Conservation (phyloP, 1,140 invertebrate species). For the Maniola jurtina region DNA sequence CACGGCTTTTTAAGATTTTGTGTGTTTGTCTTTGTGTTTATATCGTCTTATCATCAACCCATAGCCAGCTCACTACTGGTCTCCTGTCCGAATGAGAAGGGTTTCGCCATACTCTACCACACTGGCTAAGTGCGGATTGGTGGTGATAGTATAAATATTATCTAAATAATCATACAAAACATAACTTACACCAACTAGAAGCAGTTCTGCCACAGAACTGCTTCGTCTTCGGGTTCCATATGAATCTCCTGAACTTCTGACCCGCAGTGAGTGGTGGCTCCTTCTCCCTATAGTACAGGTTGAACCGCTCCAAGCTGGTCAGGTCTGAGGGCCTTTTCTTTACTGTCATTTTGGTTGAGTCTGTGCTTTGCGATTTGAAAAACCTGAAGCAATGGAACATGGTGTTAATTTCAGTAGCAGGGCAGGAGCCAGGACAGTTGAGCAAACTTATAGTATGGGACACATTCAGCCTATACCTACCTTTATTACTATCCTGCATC, state of each 20-base stretch:
- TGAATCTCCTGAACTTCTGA: conserved; percentile 81
- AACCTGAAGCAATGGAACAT: not conserved
- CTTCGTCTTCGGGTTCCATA: conserved; percentile 84
- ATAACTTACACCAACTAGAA: conserved; percentile 86
- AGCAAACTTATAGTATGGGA: not conserved
- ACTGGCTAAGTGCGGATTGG: no score
- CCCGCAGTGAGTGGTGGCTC: conserved; percentile 78
- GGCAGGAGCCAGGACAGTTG: not conserved
- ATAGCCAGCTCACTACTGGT: no score
- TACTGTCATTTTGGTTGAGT: conserved; percentile 50
- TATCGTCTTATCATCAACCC: no score
- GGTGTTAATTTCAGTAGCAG: not conserved
- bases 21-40: no score
- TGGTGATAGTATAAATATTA: no score
- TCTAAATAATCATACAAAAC: not conserved
- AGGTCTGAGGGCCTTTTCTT: conserved; percentile 74
- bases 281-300: conserved; percentile 81
- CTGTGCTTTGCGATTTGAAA: not conserved
- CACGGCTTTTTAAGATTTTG: no score
- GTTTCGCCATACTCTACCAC: no score
- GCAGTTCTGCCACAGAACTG: conserved; percentile 84
- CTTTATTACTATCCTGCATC: no score
- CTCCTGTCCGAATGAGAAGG: no score
- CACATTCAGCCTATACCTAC: no score
- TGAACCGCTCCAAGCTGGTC: conserved; percentile 80